Evolutionary conservation across 2,888 invertebrate genomes (phyloP).

Genomic region (Notodonta ziczac): DNA sequence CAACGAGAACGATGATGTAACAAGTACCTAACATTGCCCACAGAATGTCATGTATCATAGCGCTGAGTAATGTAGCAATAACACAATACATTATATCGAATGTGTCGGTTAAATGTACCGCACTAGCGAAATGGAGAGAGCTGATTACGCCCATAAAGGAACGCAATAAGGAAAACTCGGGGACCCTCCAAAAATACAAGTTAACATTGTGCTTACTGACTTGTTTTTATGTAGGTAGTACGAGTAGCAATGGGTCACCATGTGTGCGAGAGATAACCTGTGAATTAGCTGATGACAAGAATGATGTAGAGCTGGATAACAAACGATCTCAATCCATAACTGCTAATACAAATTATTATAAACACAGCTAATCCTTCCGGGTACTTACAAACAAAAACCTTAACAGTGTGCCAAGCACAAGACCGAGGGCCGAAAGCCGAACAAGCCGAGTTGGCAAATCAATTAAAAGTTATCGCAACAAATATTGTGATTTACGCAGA

Average conservation of each 20-base stretch:
- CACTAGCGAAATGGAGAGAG: constrained; percentile 2
- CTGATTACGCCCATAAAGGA: constrained; percentile 5
- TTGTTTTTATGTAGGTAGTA: not conserved
- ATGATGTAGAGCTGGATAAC: no score
- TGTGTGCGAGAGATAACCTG: not conserved
- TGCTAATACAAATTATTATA: constrained; percentile 23
- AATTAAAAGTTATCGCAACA: constrained; percentile 40
- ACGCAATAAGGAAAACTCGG: constrained; percentile 8
- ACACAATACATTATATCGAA: constrained; percentile 6
- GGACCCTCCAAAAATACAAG: not conserved
- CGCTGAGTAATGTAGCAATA: constrained; percentile 4
- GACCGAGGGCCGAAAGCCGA: constrained; percentile 18
- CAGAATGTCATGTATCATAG: not conserved
- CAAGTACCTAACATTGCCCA: no score
- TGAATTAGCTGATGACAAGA: not conserved
- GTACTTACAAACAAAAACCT: constrained; percentile 35
- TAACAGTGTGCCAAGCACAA: not conserved
- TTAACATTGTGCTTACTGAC: not conserved
- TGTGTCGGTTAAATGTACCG: constrained; percentile 5
- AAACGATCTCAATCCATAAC: not conserved
- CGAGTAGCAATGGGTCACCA: not conserved
- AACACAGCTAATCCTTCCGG: constrained; percentile 14
- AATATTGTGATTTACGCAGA: constrained; percentile 37
- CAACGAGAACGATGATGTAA: no score
- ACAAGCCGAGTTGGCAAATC: constrained; percentile 33